These are phyloP conservation scores for Megalops cyprinoides DNA, from an alignment of 2,797 vertebrate genomes.

Conservation along the genomic window DNA sequence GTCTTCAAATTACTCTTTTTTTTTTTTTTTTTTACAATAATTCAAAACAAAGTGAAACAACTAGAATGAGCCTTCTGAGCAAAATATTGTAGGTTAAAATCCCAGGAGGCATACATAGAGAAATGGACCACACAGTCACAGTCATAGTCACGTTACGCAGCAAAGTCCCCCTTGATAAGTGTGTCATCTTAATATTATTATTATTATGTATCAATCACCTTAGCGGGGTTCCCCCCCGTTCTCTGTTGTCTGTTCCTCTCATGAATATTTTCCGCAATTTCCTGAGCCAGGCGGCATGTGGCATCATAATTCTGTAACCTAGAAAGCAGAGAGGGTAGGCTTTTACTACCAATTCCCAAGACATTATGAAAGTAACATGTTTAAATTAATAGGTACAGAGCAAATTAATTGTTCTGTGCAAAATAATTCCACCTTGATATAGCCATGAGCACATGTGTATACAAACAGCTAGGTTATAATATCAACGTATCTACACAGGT, in stretches of 20 bases:
- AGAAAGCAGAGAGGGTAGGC: background rate
- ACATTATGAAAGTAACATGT: too few species aligned
- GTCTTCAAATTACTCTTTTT: background rate
- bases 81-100: background rate
- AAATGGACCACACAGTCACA: too few species aligned
- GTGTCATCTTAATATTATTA: background rate
- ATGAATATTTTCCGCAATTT: constrained; percentile 91
- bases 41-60: too few species aligned
- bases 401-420: too few species aligned
- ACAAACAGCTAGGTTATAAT: too few species aligned
- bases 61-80: background rate
- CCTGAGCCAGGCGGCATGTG: constrained; percentile 86
- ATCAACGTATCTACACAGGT: too few species aligned
- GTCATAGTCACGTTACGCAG: background rate
- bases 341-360: background rate
- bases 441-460: too few species aligned
- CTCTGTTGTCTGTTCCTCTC: constrained; percentile 85
- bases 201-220: constrained; percentile 71
- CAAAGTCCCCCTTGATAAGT: background rate
- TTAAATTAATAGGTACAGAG: too few species aligned
- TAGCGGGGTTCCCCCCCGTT: constrained; percentile 86
- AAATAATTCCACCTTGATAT: too few species aligned
- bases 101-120: background rate
- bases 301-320: constrained; percentile 89
- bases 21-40: background rate